phyloP scores from a whole-genome alignment of 2,888 invertebrate species.

The Meliscaeva auricollis region DNA sequence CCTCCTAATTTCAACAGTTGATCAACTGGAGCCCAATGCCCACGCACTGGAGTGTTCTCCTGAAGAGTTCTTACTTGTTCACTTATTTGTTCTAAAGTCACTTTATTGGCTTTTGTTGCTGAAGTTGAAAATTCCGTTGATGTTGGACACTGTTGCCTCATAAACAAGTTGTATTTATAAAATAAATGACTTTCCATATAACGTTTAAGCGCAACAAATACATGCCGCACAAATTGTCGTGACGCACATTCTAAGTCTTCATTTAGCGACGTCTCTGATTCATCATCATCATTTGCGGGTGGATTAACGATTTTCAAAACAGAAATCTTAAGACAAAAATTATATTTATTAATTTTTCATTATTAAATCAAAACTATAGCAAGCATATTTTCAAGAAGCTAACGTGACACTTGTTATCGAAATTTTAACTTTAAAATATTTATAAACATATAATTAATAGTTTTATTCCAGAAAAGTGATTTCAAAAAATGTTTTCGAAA shows the following conservation, averaged over 20 bases:
- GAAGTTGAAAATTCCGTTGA: conserved; percentile 83
- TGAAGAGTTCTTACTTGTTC: conserved; percentile 93
- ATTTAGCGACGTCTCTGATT: conserved; percentile 86
- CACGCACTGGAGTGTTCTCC: conserved; percentile 89
- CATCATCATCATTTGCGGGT: conserved; percentile 86
- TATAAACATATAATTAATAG: too few relatives aligned
- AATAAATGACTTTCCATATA: conserved; percentile 96
- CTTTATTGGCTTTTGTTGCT: conserved; percentile 87
- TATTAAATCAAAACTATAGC: too few relatives aligned
- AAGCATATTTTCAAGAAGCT: too few relatives aligned
- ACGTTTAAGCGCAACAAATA: conserved; percentile 94
- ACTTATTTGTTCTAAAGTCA: conserved; percentile 91
- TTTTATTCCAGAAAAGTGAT: too few relatives aligned
- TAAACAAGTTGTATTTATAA: conserved; percentile 90
- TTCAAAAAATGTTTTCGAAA: too few relatives aligned
- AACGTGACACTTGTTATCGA: too few relatives aligned
- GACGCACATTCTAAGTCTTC: conserved; percentile 97
- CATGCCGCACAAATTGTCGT: conserved; percentile 95
- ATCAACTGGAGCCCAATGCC: conserved; percentile 95
- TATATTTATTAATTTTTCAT: too few relatives aligned
- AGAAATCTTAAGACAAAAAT: conserved; percentile 87
- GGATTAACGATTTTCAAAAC: conserved; percentile 93
- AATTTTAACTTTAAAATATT: too few relatives aligned
- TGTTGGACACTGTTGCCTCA: conserved; percentile 86
- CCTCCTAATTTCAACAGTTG: conserved; percentile 94